Evolutionary conservation across 2,797 vertebrate genomes (phyloP).

Genomic region (Echiichthys vipera): DNA sequence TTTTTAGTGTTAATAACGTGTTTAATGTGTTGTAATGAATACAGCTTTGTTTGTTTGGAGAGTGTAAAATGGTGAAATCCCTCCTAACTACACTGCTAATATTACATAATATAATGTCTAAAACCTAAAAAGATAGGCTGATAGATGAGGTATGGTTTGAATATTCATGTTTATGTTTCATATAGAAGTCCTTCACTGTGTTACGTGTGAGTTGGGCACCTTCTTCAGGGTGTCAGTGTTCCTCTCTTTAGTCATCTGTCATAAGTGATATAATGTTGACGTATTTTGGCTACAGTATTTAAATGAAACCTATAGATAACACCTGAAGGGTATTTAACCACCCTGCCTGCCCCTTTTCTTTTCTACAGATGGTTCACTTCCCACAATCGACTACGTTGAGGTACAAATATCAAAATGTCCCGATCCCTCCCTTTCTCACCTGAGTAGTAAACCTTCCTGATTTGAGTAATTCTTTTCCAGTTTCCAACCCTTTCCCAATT

Average conservation of each 20-base stretch:
- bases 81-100: neutral
- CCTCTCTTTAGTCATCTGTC: conserved; percentile 35
- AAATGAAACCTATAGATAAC: conserved; percentile 52
- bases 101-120: neutral
- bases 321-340: conserved; percentile 83
- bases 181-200: neutral
- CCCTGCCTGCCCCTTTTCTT: conserved; percentile 86
- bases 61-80: neutral
- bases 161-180: conserved; percentile 23
- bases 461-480: conserved; percentile 80
- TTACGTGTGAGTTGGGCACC: conserved; percentile 1
- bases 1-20: neutral
- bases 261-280: conserved; percentile 29
- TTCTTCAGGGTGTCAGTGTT: conserved; percentile 37
- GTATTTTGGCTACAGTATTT: conserved; percentile 51
- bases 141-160: conserved; percentile 10
- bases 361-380: conserved; percentile 88
- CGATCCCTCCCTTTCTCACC: conserved; percentile 77
- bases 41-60: neutral
- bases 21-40: neutral
- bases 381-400: conserved; percentile 85
- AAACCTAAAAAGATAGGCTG: conserved; percentile 2
- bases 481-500: conserved; percentile 77
- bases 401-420: conserved; percentile 86
- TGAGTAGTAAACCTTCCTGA: conserved; percentile 81